These are phyloP conservation scores for Cygnus atratus DNA, from an alignment of 2,113 vertebrate genomes.

Conservation along the genomic window DNA sequence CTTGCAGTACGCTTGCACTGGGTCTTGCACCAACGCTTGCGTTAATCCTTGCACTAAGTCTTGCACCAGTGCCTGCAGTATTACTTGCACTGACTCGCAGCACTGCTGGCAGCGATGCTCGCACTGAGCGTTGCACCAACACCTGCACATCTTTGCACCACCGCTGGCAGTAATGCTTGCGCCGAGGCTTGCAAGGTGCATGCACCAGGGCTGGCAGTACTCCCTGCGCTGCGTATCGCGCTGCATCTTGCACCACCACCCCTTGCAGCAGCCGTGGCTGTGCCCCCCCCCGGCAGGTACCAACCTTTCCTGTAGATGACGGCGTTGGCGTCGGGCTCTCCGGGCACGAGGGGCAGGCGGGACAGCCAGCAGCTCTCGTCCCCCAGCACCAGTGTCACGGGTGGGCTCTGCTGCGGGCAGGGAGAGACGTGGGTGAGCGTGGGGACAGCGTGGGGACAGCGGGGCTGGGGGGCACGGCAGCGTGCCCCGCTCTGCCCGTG, in stretches of 20 bases:
- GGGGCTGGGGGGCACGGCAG: too few relatives aligned
- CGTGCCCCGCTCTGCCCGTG: accelerated
- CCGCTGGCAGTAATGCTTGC: too few relatives aligned
- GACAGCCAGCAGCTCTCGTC: constrained; percentile 87
- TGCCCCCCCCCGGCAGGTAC: not conserved
- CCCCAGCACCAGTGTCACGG: constrained; percentile 78
- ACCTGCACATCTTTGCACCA: too few relatives aligned
- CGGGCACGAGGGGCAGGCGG: constrained; percentile 76
- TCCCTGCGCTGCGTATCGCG: not conserved
- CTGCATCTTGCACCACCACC: not conserved
- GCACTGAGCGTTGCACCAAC: too few relatives aligned
- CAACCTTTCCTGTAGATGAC: constrained; percentile 88
- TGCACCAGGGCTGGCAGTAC: too few relatives aligned
- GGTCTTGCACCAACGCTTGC: too few relatives aligned
- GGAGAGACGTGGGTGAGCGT: not conserved
- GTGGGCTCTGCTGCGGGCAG: constrained; percentile 30
- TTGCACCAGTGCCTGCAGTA: too few relatives aligned
- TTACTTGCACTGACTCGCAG: too few relatives aligned
- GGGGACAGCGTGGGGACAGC: too few relatives aligned
- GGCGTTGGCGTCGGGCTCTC: constrained; percentile 77
- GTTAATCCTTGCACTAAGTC: too few relatives aligned
- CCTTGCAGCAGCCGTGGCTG: not conserved
- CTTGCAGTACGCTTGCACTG: too few relatives aligned
- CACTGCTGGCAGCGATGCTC: not conserved
- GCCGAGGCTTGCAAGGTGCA: too few relatives aligned